phyloP scores from a whole-genome alignment of 2,888 invertebrate species.

The Pollenia griseotomentosa region DNA sequence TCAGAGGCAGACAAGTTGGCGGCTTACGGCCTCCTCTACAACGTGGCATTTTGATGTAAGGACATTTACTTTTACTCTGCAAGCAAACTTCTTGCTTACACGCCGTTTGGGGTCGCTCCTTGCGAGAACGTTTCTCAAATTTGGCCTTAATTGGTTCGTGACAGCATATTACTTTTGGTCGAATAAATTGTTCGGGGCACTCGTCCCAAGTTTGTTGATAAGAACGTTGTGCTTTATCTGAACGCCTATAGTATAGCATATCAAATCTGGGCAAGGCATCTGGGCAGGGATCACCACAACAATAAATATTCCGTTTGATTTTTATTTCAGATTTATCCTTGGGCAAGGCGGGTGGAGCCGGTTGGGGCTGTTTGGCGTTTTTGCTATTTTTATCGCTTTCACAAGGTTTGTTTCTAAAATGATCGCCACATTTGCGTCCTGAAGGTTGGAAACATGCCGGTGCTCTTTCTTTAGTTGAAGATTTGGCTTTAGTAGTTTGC shows the following conservation, averaged over 20 bases:
- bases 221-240: constrained; percentile 78
- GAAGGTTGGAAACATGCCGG: not conserved
- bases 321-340: constrained; percentile 17
- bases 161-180: constrained; percentile 77
- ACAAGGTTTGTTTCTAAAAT: constrained; percentile 42
- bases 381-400: not conserved
- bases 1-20: constrained; percentile 70
- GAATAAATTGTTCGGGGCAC: constrained; percentile 77
- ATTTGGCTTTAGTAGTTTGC: not conserved
- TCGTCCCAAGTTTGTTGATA: constrained; percentile 82
- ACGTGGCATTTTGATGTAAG: constrained; percentile 44
- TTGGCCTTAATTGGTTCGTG: constrained; percentile 72
- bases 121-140: constrained; percentile 35
- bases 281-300: constrained; percentile 69
- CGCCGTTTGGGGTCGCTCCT: constrained; percentile 56
- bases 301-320: constrained; percentile 31
- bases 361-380: constrained; percentile 9
- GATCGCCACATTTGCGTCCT: constrained; percentile 25
- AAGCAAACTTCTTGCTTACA: constrained; percentile 47
- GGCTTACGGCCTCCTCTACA: constrained; percentile 70
- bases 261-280: constrained; percentile 78
- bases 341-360: not conserved
- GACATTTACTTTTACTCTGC: constrained; percentile 53
- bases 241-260: constrained; percentile 80
- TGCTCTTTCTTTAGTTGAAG: not conserved